Conservation (phyloP, 2,113 vertebrate genomes). For the Engraulis encrasicolus region DNA sequence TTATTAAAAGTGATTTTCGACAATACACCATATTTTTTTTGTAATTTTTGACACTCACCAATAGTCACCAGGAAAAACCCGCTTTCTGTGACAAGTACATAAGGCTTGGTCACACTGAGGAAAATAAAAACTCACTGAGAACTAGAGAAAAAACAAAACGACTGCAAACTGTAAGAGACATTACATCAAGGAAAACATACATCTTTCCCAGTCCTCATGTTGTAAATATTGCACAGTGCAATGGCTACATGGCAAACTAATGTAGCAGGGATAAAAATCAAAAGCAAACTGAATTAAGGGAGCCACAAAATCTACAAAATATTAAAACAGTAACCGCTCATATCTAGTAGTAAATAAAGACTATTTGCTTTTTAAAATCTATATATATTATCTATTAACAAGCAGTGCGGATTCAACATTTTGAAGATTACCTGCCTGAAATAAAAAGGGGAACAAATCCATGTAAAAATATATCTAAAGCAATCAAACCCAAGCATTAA, state of each 20-base stretch:
- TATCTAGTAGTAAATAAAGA: slow-evolving; percentile 84
- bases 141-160: slow-evolving; percentile 88
- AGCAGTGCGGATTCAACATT: slow-evolving; percentile 88
- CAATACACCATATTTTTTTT: slow-evolving; percentile 99
- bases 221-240: slow-evolving; percentile 99
- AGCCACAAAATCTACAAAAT: slow-evolving; percentile 88
- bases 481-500: slow-evolving; percentile 67
- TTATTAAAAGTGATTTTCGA: slow-evolving; percentile 99
- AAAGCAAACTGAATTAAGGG: slow-evolving; percentile 77
- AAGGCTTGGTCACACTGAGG: slow-evolving; percentile 96
- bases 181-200: slow-evolving; percentile 90
- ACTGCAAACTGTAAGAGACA: slow-evolving; percentile 95
- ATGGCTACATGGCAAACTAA: slow-evolving; percentile 99
- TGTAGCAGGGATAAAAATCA: slow-evolving; percentile 89
- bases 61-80: slow-evolving; percentile 99
- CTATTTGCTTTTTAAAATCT: slow-evolving; percentile 81
- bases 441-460: slow-evolving; percentile 70
- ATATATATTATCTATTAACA: slow-evolving; percentile 86
- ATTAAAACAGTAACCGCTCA: slow-evolving; percentile 91
- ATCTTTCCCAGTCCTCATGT: slow-evolving; percentile 93
- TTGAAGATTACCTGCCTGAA: slow-evolving; percentile 49
- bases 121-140: slow-evolving; percentile 95
- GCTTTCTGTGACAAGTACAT: slow-evolving; percentile 99
- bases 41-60: slow-evolving; percentile 98
- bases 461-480: slow-evolving; percentile 75